Base-by-base conservation (phyloP, 2,113 vertebrate genomes). In the Paramormyrops kingsleyae region DNA sequence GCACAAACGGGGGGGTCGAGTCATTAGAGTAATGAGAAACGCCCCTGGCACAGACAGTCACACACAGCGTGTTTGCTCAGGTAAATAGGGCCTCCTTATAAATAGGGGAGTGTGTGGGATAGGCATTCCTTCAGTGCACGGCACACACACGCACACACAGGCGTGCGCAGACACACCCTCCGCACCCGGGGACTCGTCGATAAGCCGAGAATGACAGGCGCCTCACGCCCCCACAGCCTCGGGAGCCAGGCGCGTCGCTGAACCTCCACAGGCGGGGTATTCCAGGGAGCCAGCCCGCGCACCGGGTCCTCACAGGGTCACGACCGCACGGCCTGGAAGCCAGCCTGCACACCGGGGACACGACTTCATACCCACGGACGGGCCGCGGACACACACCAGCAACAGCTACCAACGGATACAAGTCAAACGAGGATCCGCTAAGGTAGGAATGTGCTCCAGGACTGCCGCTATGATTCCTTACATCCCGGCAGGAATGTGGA, bases 31-130 rank as follows among this genome's bases (percentile, higher is more conserved):
- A 91, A 90, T 94, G 92, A 70, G 62, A 94, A 95, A 96, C 49
- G 95, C 93, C 94, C 95, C 92, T 88, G 92, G 95, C 95, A 95
- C 95, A 96, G 95, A 95, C 95, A 95, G 95, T 96, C 96, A 93
- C 94, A 87, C 93, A 86, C 93, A 93, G n/a, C 15, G 90, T 97
- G 93, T 97, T 97, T 97, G 96, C 95, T 95, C 95, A 93, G 92
- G 94, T 95, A 95, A 96, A 97, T 96, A 96, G 95, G 96, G 96
- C 95, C 95, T 96, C 95, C 95, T 96, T 93, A 93, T 95, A 96
- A 96, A 96, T 97, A 96, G 49, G 59, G 74, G 50, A 90, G 89
- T 89, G 47, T 59, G 44, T 87, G 87, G 62, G 83, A 49, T 74
- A 89, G 86, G 85, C 88, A 91, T 90, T 90, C 42, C 84, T 88